Evolutionary conservation across 2,888 invertebrate species (phyloP).

Genomic region (Cantharis lateralis): DNA sequence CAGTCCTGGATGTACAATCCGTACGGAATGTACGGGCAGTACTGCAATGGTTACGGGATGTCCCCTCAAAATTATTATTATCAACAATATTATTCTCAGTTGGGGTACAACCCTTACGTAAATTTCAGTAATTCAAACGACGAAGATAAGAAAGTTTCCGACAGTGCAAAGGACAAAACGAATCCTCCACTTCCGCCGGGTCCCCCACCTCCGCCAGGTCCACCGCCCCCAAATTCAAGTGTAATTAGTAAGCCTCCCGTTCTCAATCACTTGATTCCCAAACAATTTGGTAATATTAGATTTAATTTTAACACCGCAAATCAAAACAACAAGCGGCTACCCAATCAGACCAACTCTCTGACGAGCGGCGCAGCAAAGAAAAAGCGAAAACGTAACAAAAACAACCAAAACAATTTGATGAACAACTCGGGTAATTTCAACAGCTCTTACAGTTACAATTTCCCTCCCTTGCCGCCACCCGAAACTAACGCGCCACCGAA

Average conservation of each 20-base stretch:
- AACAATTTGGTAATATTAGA: conserved; percentile 58
- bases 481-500: conserved; percentile 56
- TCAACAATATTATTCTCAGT: conserved; percentile 55
- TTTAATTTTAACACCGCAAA: conserved; percentile 58
- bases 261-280: conserved; percentile 47
- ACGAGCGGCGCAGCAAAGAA: conserved; percentile 68
- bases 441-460: conserved; percentile 48
- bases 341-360: conserved; percentile 48
- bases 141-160: conserved; percentile 34
- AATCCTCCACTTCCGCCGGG: conserved; percentile 64
- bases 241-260: conserved; percentile 52
- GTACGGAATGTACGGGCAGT: conserved; percentile 35
- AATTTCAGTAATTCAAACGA: conserved; percentile 45
- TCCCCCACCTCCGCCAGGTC: conserved; percentile 57
- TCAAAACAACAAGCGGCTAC: conserved; percentile 43
- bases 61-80: conserved; percentile 52
- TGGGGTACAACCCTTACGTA: conserved; percentile 41
- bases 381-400: conserved; percentile 70
- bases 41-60: conserved; percentile 30
- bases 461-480: conserved; percentile 60
- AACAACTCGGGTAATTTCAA: conserved; percentile 44
- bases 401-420: conserved; percentile 55
- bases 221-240: conserved; percentile 44
- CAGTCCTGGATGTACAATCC: conserved; percentile 37
- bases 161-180: conserved; percentile 46